These are phyloP conservation scores for Drosophila varians DNA, from an alignment of 1,140 invertebrate species.

Conservation along the genomic window DNA sequence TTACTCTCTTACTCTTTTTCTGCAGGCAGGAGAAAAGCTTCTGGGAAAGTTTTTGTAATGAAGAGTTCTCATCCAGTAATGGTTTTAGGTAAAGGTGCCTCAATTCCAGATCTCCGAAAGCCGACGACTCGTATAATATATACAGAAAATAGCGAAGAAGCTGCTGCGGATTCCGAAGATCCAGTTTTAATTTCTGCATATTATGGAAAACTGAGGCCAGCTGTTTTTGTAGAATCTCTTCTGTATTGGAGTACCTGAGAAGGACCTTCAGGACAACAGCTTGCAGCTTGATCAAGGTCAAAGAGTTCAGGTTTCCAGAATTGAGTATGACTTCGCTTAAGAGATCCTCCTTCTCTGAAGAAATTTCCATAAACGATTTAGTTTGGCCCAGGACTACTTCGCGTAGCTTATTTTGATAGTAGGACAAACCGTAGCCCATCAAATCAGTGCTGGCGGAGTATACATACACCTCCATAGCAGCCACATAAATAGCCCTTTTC, in stretches of 20 bases:
- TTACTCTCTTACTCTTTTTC: neutral
- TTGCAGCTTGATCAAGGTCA: slow-evolving; percentile 72
- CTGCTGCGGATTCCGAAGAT: slow-evolving; percentile 32
- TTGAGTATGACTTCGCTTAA: slow-evolving; percentile 55
- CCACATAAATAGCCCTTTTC: slow-evolving; percentile 70
- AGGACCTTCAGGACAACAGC: slow-evolving; percentile 54
- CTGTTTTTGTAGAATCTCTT: slow-evolving; percentile 4
- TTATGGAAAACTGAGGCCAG: slow-evolving; percentile 27
- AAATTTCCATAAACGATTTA: slow-evolving; percentile 1
- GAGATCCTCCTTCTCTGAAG: slow-evolving; percentile 7
- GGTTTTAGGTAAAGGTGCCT: slow-evolving; percentile 61
- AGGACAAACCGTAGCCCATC: slow-evolving; percentile 75
- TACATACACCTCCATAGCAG: slow-evolving; percentile 82
- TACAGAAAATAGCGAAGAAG: slow-evolving; percentile 40
- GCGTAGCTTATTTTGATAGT: slow-evolving; percentile 79
- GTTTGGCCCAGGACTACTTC: slow-evolving; percentile 65
- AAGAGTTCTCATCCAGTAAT: slow-evolving; percentile 22
- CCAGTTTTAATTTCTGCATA: slow-evolving; percentile 33
- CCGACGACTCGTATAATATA: slow-evolving; percentile 65
- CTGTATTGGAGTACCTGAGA: slow-evolving; percentile 7
- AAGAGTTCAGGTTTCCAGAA: slow-evolving; percentile 50
- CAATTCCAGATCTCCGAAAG: slow-evolving; percentile 54
- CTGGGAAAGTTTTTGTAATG: slow-evolving; percentile 22
- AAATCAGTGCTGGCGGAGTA: slow-evolving; percentile 74
- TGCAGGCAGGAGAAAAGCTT: slow-evolving; percentile 25